These are phyloP conservation scores for Drepana falcataria DNA, from an alignment of 2,888 invertebrate species.

Conservation along the genomic window DNA sequence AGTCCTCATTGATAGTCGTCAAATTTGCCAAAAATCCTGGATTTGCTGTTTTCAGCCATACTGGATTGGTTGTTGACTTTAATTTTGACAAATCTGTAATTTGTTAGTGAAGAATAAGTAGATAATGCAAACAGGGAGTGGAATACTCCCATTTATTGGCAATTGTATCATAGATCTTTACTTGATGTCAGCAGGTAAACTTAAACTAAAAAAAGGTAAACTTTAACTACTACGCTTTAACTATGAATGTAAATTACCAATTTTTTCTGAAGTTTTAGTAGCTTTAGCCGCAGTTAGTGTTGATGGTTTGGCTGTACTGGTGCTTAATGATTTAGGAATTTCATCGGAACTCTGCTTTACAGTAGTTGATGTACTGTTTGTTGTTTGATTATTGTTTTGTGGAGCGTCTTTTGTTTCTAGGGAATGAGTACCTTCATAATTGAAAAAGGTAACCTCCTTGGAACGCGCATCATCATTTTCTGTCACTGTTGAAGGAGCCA, in stretches of 20 bases:
- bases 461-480: neutral
- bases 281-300: neutral
- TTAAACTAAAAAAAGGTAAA: too few species aligned
- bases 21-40: slow-evolving; percentile 23
- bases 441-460: neutral
- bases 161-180: too few species aligned
- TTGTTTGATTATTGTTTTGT: too few species aligned
- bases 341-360: neutral
- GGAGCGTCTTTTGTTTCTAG: neutral
- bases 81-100: slow-evolving; percentile 13
- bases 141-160: too few species aligned
- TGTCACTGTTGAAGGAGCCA: neutral
- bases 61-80: slow-evolving; percentile 8
- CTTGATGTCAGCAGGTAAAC: too few species aligned
- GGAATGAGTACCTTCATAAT: neutral
- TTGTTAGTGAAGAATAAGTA: neutral
- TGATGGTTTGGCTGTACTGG: neutral
- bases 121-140: too few species aligned
- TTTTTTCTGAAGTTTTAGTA: slow-evolving; percentile 11
- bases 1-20: slow-evolving; percentile 9
- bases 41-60: slow-evolving; percentile 16
- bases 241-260: slow-evolving; percentile 17
- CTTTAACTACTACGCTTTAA: slow-evolving; percentile 4
- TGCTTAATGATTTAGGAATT: neutral
- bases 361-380: neutral